Conservation (phyloP, 2,888 invertebrate species). For the Kryphioiulus occultus region DNA sequence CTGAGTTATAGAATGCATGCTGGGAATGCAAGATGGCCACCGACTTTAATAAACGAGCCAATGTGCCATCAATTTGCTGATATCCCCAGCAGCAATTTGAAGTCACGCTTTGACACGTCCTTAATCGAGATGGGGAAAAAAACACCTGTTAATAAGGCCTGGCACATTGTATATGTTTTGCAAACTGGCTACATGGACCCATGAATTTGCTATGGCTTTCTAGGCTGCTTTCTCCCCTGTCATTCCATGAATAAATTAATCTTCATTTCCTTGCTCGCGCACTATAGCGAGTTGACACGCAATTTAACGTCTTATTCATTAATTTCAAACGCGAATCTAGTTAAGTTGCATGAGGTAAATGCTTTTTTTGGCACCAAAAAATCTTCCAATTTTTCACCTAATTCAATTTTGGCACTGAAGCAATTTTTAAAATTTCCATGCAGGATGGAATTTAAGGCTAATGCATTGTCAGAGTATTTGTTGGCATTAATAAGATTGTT, state of each 20-base stretch:
- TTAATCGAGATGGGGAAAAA: background rate
- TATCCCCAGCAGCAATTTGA: background rate
- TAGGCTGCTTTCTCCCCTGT: background rate
- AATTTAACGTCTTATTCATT: background rate
- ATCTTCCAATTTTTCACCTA: no score
- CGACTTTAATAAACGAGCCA: background rate
- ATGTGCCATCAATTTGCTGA: background rate
- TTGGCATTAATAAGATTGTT: no score
- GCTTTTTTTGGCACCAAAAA: no score
- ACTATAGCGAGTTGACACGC: background rate
- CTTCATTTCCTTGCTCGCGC: background rate
- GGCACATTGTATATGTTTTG: background rate
- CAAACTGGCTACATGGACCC: background rate
- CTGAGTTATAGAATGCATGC: background rate
- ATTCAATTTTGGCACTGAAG: no score
- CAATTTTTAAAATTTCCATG: no score
- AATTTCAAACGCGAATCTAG: background rate
- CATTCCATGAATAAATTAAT: background rate
- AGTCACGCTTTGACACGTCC: background rate
- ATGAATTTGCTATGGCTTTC: no score
- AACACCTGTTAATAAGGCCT: background rate
- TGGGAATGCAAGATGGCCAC: background rate
- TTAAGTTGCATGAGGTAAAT: no score
- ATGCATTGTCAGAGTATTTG: no score
- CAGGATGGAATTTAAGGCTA: no score